A percentile compares a stretch with the other conserved stretches of the same genome.
phyloP scores from a whole-genome alignment of 2,888 invertebrate genomes.

The Dinocampus coccinellae region DNA sequence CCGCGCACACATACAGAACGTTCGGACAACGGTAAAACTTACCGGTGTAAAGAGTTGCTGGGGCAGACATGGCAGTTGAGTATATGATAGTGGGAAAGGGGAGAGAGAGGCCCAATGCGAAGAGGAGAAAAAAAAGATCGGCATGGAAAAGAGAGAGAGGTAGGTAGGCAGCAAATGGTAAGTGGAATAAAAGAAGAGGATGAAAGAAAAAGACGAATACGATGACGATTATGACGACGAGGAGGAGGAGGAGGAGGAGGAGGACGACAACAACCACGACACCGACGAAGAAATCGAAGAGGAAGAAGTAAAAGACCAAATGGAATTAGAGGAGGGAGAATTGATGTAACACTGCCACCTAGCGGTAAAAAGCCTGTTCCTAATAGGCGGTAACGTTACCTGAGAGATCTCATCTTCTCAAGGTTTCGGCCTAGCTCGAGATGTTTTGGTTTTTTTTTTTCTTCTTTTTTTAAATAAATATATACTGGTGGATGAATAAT shows the following conservation, averaged over 20 bases:
- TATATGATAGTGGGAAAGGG: conserved; percentile 8
- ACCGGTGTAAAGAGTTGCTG: conserved; percentile 42
- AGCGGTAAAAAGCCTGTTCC: conserved; percentile 61
- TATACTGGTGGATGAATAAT: too few relatives aligned
- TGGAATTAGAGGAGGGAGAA: conserved; percentile 31
- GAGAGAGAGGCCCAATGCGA: conserved; percentile 29
- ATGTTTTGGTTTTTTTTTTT: neutral
- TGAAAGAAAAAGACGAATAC: neutral
- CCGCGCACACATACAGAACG: conserved; percentile 3
- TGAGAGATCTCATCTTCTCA: conserved; percentile 18
- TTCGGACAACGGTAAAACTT: conserved; percentile 50
- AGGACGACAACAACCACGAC: neutral
- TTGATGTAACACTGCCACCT: conserved; percentile 62
- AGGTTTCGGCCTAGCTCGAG: conserved; percentile 13
- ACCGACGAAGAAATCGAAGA: neutral
- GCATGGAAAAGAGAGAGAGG: conserved; percentile 11
- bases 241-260: conserved; percentile 11
- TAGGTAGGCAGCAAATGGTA: conserved; percentile 21
- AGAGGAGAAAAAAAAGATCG: conserved; percentile 30
- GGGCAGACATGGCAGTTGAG: conserved; percentile 25
- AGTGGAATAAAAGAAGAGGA: neutral
- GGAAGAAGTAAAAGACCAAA: neutral
- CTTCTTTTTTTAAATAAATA: too few relatives aligned
- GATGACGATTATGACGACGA: neutral
- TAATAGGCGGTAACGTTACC: neutral